A percentile compares a stretch with the other conserved stretches of the same genome.
phyloP scores from a whole-genome alignment of 2,797 vertebrate species.

The Hafferia zeledoni region DNA sequence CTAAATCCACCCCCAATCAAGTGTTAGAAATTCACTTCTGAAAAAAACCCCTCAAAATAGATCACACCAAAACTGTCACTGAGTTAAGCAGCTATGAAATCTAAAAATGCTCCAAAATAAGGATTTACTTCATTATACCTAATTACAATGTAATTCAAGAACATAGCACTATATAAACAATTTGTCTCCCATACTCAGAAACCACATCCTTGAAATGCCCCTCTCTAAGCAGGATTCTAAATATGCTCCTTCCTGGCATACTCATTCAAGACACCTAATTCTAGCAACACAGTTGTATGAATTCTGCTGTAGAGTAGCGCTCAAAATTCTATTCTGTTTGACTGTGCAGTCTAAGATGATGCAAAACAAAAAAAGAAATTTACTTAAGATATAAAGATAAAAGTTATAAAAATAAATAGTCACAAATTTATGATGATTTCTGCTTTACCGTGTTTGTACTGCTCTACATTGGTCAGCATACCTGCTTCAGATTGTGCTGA shows the following conservation, averaged over 20 bases:
- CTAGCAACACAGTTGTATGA: slow-evolving; percentile 15
- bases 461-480: slow-evolving; percentile 78
- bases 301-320: slow-evolving; percentile 54
- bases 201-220: slow-evolving; percentile 59
- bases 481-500: slow-evolving; percentile 87
- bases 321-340: slow-evolving; percentile 63
- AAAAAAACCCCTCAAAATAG: slow-evolving; percentile 20
- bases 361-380: slow-evolving; percentile 67
- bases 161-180: slow-evolving; percentile 53
- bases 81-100: slow-evolving; percentile 62
- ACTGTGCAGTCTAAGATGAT: slow-evolving; percentile 17
- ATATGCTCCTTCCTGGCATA: slow-evolving; percentile 55
- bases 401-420: slow-evolving; percentile 65
- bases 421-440: slow-evolving; percentile 78
- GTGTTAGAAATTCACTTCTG: slow-evolving; percentile 56
- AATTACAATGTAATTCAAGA: slow-evolving; percentile 68
- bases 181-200: slow-evolving; percentile 55
- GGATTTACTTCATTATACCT: slow-evolving; percentile 66
- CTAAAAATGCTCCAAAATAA: slow-evolving; percentile 53
- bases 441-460: slow-evolving; percentile 77
- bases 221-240: slow-evolving; percentile 61
- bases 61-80: slow-evolving; percentile 59
- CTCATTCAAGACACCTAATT: slow-evolving; percentile 50
- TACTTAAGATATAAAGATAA: background rate
- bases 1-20: slow-evolving; percentile 24